Conservation (phyloP, 2,113 vertebrate species). For the Aphelocoma coerulescens region DNA sequence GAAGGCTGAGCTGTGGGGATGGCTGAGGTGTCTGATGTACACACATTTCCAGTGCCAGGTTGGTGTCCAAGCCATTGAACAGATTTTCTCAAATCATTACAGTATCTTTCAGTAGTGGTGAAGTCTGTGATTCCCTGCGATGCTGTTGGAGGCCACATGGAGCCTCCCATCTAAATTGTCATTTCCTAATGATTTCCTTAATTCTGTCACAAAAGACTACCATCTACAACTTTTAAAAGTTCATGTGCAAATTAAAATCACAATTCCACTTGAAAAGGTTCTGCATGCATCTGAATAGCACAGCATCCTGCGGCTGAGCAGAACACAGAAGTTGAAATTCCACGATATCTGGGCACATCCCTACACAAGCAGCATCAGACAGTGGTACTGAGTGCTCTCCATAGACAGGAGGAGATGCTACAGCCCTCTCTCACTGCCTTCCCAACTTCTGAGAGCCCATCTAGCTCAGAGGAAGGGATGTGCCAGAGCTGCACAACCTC, state of each 20-base stretch:
- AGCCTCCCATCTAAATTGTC: neutral
- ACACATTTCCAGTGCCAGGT: neutral
- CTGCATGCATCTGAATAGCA: rapidly evolving
- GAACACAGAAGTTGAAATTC: neutral
- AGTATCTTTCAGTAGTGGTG: neutral
- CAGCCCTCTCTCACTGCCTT: no score
- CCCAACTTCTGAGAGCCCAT: neutral
- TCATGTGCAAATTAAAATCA: neutral
- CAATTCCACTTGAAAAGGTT: neutral
- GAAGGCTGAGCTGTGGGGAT: neutral
- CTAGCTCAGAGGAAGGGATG: neutral
- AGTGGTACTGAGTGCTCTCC: neutral
- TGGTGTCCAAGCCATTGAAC: neutral
- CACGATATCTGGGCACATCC: rapidly evolving
- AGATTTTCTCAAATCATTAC: neutral
- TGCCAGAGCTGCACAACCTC: neutral
- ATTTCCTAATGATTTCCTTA: neutral
- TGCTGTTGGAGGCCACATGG: neutral
- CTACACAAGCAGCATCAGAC: rapidly evolving
- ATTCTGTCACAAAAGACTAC: neutral
- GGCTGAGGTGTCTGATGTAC: neutral
- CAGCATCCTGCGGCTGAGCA: neutral
- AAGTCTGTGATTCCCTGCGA: neutral
- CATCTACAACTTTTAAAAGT: neutral
- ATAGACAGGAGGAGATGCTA: neutral